Evolutionary conservation across 2,797 vertebrate species (phyloP).

Genomic region (Lagodon rhomboides): DNA sequence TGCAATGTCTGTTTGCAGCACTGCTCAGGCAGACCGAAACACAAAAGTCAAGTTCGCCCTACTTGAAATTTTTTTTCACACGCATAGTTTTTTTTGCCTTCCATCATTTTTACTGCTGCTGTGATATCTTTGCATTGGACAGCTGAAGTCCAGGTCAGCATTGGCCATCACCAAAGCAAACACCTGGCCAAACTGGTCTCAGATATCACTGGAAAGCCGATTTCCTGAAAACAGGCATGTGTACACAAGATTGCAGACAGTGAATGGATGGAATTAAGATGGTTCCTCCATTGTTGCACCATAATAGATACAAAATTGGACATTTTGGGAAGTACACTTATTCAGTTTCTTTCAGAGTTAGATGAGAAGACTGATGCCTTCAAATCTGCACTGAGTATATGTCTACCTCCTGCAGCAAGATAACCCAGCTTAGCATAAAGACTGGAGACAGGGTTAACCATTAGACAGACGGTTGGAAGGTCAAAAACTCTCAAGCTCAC

Average conservation of each 20-base stretch:
- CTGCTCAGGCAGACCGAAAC: neutral
- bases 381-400: too few relatives aligned
- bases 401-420: too few relatives aligned
- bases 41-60: neutral
- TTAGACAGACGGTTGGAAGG: too few relatives aligned
- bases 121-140: neutral
- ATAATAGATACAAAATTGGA: neutral
- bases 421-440: too few relatives aligned
- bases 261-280: neutral
- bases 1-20: constrained; percentile 24
- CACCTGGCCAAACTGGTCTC: constrained; percentile 20
- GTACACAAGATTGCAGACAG: constrained; percentile 22
- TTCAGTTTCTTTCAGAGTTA: neutral
- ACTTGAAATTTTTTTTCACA: constrained; percentile 7
- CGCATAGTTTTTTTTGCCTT: neutral
- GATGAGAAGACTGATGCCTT: too few relatives aligned
- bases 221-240: constrained; percentile 16
- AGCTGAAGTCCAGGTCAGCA: neutral
- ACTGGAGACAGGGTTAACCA: too few relatives aligned
- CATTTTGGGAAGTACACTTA: neutral
- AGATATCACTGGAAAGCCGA: constrained; percentile 10
- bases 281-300: neutral
- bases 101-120: neutral
- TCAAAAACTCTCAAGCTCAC: too few relatives aligned
- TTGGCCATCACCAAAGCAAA: neutral